Conservation (phyloP, 2,888 invertebrate species). For the Keiferia lycopersicella region DNA sequence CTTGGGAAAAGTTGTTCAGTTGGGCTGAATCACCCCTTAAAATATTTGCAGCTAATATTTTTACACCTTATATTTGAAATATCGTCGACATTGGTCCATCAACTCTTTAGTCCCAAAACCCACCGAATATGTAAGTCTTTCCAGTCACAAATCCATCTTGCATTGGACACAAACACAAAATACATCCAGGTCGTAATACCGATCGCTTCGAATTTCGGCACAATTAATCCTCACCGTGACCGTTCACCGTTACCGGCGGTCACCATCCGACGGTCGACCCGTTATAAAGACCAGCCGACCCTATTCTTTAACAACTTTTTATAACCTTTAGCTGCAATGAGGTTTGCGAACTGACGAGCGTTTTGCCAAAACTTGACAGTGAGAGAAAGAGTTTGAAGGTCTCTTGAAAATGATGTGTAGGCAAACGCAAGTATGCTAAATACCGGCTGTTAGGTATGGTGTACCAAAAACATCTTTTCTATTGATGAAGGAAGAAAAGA, state of each 20-base stretch:
- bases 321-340: background rate
- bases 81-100: no score
- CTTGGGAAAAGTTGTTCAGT: no score
- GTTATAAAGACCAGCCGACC: conserved; percentile 34
- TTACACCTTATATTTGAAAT: no score
- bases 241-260: conserved; percentile 45
- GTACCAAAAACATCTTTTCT: no score
- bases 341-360: background rate
- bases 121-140: no score
- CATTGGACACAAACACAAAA: background rate
- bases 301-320: conserved; percentile 11
- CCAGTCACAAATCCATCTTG: background rate
- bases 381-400: background rate
- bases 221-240: conserved; percentile 46
- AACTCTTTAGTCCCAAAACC: no score
- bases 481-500: no score
- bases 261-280: conserved; percentile 31
- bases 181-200: conserved; percentile 7
- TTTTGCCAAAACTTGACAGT: background rate
- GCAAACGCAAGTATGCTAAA: no score
- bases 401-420: no score
- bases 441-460: no score
- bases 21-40: no score
- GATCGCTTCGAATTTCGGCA: conserved; percentile 42
- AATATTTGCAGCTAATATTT: no score